phyloP scores from a whole-genome alignment of 2,888 invertebrate genomes.

The Dicranocentrus wangi region DNA sequence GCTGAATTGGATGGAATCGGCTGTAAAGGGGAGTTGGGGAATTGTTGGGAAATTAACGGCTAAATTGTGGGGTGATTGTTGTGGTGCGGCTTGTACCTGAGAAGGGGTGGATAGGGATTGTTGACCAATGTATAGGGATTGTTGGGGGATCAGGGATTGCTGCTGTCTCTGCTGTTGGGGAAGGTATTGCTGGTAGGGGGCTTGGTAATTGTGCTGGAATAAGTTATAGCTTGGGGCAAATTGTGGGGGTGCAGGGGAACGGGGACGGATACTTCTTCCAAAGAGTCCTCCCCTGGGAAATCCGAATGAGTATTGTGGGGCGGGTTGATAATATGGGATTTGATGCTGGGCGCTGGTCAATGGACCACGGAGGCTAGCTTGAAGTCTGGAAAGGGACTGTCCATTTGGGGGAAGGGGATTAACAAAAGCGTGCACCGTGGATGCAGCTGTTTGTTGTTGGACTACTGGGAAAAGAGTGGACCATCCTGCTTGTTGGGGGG shows the following conservation, averaged over 20 bases:
- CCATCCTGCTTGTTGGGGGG: constrained; percentile 18
- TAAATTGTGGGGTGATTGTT: background rate
- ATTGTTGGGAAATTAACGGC: constrained; percentile 13
- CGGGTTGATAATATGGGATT: constrained; percentile 22
- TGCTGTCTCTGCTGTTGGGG: constrained; percentile 5
- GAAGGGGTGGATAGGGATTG: constrained; percentile 1
- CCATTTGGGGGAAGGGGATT: constrained; percentile 39
- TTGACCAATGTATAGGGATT: constrained; percentile 6
- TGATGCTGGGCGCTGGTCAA: constrained; percentile 35
- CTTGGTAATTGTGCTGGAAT: background rate
- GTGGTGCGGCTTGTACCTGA: background rate
- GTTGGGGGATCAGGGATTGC: background rate
- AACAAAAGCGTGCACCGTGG: constrained; percentile 8
- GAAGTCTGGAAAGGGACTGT: constrained; percentile 41
- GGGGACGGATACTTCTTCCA: background rate
- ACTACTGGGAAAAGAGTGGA: constrained; percentile 38
- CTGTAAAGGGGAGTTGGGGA: constrained; percentile 22
- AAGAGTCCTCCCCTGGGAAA: constrained; percentile 9
- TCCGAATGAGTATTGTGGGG: background rate
- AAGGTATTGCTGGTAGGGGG: constrained; percentile 4
- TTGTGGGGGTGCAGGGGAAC: background rate
- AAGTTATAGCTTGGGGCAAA: background rate
- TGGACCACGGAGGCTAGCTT: constrained; percentile 34
- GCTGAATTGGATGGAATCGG: constrained; percentile 25
- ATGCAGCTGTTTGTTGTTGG: background rate